A percentile compares a stretch with the other conserved stretches of the same genome.
Conservation (phyloP, 2,113 vertebrate genomes). For the Poeciliopsis turrubarensis region DNA sequence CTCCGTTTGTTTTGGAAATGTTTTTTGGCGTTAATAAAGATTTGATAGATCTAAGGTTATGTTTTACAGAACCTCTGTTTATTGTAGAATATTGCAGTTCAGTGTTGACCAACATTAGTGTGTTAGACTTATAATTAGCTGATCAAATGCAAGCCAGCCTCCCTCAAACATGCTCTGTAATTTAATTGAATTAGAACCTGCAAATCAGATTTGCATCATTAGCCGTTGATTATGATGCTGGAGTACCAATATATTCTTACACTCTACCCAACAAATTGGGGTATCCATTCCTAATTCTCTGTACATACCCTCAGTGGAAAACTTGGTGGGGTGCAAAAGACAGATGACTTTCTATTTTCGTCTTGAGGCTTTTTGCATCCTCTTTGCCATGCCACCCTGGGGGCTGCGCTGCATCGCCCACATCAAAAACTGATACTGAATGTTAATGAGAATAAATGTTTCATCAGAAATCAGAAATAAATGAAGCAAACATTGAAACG, state of each 20-base stretch:
- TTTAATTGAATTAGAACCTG: too few relatives aligned
- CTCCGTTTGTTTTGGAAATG: too few relatives aligned
- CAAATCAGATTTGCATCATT: background rate
- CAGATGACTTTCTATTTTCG: background rate
- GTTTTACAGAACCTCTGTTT: background rate
- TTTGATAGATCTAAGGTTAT: background rate
- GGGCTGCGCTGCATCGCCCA: too few relatives aligned
- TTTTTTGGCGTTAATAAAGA: background rate
- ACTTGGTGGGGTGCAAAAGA: too few relatives aligned
- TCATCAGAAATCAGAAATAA: background rate
- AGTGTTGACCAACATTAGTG: background rate
- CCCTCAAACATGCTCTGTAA: background rate
- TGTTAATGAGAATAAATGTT: background rate
- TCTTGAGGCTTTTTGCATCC: background rate
- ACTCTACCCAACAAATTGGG: background rate
- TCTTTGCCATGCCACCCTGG: background rate
- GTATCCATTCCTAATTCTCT: too few relatives aligned
- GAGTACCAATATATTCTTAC: background rate
- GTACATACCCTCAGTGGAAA: too few relatives aligned
- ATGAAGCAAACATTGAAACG: background rate
- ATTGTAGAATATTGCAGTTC: background rate
- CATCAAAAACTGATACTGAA: background rate
- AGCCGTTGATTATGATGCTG: background rate
- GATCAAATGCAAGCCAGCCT: background rate
- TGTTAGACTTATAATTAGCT: background rate